Conservation (phyloP, 2,888 invertebrate genomes). For the Athetis lepigone region DNA sequence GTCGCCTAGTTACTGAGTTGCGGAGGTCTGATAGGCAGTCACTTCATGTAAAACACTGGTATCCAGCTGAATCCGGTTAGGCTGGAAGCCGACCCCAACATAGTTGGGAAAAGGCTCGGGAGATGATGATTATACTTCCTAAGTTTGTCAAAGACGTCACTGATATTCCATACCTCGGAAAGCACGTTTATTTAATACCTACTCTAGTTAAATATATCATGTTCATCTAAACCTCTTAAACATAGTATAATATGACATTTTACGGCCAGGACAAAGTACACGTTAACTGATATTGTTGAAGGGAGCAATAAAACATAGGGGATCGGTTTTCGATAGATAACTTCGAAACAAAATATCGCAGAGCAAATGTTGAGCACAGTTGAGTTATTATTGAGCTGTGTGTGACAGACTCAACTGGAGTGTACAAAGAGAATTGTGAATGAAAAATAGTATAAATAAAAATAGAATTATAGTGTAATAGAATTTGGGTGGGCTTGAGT, state of each 20-base stretch:
- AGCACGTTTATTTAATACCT: no score
- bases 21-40: no score
- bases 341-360: conserved; percentile 46
- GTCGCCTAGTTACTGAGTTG: no score
- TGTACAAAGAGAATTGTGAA: conserved; percentile 22
- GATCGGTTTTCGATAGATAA: conserved; percentile 53
- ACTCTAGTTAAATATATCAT: conserved; percentile 5
- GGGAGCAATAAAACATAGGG: conserved; percentile 36
- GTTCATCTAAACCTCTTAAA: conserved; percentile 5
- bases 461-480: background rate
- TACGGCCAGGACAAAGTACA: conserved; percentile 1
- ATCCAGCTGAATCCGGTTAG: no score
- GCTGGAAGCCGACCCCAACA: no score
- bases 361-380: conserved; percentile 38
- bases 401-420: conserved; percentile 30
- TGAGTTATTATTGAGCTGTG: conserved; percentile 49
- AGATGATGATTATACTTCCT: no score
- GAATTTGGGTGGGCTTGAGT: background rate
- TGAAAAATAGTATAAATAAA: no score
- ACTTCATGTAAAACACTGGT: no score
- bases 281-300: conserved; percentile 45
- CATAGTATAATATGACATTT: conserved; percentile 8
- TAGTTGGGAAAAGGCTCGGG: no score
- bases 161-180: no score
- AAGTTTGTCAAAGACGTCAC: no score